Percentiles rank a stretch among this genome's conserved stretches.
Evolutionary conservation across 2,797 vertebrate genomes (phyloP).

Genomic region (Molossus molossus): DNA sequence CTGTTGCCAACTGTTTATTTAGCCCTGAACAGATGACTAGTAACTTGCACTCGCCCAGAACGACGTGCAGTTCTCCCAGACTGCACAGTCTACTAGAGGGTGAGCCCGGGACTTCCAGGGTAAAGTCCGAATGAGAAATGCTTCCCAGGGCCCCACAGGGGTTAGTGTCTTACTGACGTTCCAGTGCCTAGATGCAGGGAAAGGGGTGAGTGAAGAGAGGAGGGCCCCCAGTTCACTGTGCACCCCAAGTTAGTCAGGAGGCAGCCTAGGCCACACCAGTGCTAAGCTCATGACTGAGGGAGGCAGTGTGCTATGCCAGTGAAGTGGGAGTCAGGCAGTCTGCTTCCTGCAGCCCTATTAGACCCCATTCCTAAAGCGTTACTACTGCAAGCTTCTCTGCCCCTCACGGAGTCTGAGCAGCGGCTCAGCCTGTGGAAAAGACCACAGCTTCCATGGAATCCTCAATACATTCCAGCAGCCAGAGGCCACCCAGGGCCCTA

Average conservation of each 20-base stretch:
- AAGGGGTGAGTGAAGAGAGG: background rate
- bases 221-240: background rate
- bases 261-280: accelerated
- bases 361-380: background rate
- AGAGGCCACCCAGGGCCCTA: background rate
- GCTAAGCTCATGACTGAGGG: background rate
- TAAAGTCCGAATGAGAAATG: background rate
- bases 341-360: background rate
- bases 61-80: background rate
- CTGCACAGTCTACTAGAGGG: background rate
- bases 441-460: background rate
- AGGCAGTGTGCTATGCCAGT: background rate
- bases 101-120: too few species aligned
- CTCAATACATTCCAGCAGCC: background rate
- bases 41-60: background rate
- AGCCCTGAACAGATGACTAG: background rate
- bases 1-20: slow-evolving; percentile 5
- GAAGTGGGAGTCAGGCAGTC: background rate
- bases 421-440: background rate
- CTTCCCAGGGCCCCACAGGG: background rate
- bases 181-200: background rate
- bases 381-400: background rate
- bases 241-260: background rate
- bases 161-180: accelerated
- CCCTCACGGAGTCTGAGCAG: slow-evolving; percentile 50